These are phyloP conservation scores for Diprion similis DNA, from an alignment of 1,140 invertebrate species.

Conservation along the genomic window DNA sequence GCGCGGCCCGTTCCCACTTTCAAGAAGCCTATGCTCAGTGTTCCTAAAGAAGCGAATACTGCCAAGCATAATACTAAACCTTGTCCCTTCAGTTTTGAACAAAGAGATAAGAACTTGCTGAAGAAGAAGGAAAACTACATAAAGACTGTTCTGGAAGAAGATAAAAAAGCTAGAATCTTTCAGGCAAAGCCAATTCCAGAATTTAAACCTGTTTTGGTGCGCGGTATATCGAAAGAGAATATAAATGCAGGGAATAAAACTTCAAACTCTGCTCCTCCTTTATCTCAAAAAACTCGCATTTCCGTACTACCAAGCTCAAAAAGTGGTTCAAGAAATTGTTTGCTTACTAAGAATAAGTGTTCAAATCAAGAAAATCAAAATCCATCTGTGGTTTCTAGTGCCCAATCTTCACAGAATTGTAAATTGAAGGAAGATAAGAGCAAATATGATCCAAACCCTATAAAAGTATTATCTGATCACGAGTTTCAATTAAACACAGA, in stretches of 20 bases:
- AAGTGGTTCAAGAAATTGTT: conserved; percentile 15
- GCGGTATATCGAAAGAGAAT: conserved; percentile 32
- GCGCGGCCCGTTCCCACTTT: conserved; percentile 54
- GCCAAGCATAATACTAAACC: conserved; percentile 23
- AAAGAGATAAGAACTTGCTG: conserved; percentile 54
- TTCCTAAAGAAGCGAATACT: conserved; percentile 11
- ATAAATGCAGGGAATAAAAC: conserved; percentile 10
- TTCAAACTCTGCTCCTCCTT: neutral
- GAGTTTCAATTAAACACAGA: conserved; percentile 46
- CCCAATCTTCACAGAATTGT: conserved; percentile 3
- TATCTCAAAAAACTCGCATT: neutral
- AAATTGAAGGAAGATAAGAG: conserved; percentile 37
- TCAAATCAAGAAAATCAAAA: conserved; percentile 32
- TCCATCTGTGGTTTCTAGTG: conserved; percentile 15
- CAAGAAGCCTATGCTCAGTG: conserved; percentile 28
- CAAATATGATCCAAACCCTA: conserved; percentile 22
- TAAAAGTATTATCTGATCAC: conserved; percentile 19
- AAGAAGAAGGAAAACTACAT: conserved; percentile 63
- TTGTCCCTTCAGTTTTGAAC: conserved; percentile 65
- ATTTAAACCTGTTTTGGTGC: conserved; percentile 47
- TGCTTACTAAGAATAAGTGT: neutral
- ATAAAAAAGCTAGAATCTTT: conserved; percentile 54
- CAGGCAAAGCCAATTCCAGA: conserved; percentile 62
- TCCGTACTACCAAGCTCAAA: neutral
- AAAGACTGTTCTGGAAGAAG: conserved; percentile 56